Evolutionary conservation across 2,888 invertebrate species (phyloP), one percentile per base, ranked within the genome.

Genomic region (Trichopoda pennipes): DNA sequence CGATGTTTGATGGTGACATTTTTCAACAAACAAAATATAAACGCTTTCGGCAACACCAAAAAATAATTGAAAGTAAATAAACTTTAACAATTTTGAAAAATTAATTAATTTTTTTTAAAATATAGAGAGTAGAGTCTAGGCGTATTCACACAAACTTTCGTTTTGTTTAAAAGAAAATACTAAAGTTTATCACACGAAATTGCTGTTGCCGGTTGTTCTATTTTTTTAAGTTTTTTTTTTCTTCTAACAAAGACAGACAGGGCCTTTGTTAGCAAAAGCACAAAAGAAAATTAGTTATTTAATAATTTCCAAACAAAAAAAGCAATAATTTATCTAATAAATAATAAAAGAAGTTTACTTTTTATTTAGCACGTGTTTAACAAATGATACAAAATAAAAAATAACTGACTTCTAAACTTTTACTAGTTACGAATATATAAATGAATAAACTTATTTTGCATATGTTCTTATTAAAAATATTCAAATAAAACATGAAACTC

Each of bases 181-280:
- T 42, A 17, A 68, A 56, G 49, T 42, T 56, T 49, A 56, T 56
- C 64, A 64, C 64, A 42, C 56, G 49, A 49, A 56, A 55, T 77
- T 64, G 49, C 56, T 49, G 28, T 51, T 8, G 28, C 28, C 28
- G 28, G 28, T 28, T 28, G 28, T 28, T 28, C 8, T 28, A 28
- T 28, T 28, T 28, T 1, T 28, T 28, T n/a, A n/a, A 19, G 38
- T 32, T 14, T 23, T 19, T 42, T 21, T 63, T 19, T 68, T 32
- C 68, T 76, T 73, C 32, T 60, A 68, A 68, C 44, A 68, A 68
- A 63, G n/a, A 75, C 51, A 63, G 58, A 3, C 61, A 47, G 56
- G 75, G 56, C 51, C 38, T 66, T 58, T 51, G 28, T 66, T 66
- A n/a, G 49, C 64, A 56, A 38, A 38, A 38, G 12, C 10, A 38